phyloP scores from a whole-genome alignment of 37 sponge, comb jelly and placozoan genomes.

The Amphimedon queenslandica region DNA sequence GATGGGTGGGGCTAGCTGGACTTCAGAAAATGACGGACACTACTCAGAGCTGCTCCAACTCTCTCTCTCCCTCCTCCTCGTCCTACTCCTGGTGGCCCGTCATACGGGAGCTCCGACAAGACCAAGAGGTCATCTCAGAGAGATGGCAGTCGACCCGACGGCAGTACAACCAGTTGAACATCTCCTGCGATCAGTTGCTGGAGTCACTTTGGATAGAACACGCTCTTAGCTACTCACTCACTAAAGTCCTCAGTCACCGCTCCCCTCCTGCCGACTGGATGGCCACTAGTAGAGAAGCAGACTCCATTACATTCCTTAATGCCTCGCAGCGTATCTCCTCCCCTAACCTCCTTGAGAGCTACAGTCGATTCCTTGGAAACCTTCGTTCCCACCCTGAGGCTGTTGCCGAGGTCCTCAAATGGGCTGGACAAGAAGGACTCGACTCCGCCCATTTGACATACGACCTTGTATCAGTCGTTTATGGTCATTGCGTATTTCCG shows the following conservation, averaged over 20 bases:
- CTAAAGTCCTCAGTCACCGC: slow-evolving; percentile 9
- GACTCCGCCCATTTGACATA: slow-evolving; percentile 32
- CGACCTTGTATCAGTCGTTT: slow-evolving; percentile 52
- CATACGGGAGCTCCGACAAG: slow-evolving; percentile 50
- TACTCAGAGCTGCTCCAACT: no score
- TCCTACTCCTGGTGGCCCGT: no score
- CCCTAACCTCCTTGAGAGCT: slow-evolving; percentile 8
- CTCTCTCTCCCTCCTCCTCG: no score
- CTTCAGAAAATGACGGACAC: no score
- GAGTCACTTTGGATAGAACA: slow-evolving; percentile 43
- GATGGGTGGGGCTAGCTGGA: no score
- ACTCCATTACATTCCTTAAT: slow-evolving; percentile 17
- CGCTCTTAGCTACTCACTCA: slow-evolving; percentile 25
- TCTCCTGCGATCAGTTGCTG: slow-evolving; percentile 36
- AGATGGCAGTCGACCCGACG: slow-evolving; percentile 12
- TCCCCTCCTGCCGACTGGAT: slow-evolving; percentile 28
- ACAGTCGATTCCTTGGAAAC: slow-evolving; percentile 17
- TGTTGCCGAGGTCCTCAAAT: slow-evolving; percentile 22
- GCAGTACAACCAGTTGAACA: slow-evolving; percentile 25
- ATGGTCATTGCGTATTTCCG: slow-evolving; percentile 52
- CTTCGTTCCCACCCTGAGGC: slow-evolving; percentile 17
- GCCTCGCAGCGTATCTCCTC: slow-evolving; percentile 23
- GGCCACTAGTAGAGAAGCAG: background rate
- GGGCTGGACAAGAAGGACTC: slow-evolving; percentile 44
- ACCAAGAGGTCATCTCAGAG: slow-evolving; percentile 37